These are phyloP conservation scores for Aphelinus certus DNA, from an alignment of 1,140 invertebrate genomes.

Conservation along the genomic window DNA sequence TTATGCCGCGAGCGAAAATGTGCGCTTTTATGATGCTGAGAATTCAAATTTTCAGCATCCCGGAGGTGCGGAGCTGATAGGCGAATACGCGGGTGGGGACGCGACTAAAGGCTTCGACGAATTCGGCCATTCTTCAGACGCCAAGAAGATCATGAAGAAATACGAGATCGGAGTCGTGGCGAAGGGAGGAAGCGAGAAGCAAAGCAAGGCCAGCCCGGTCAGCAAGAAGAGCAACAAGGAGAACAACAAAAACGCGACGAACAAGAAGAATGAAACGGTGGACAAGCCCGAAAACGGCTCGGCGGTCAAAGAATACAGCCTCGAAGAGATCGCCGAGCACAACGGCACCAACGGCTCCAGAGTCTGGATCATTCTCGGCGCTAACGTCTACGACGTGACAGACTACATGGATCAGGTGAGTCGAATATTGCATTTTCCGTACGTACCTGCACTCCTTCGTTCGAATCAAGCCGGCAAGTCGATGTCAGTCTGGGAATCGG, in stretches of 20 bases:
- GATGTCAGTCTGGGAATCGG: no score
- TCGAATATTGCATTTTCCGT: no score
- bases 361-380: conserved; percentile 73
- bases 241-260: no score
- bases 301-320: conserved; percentile 43
- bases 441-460: no score
- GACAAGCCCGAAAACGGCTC: no score
- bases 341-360: conserved; percentile 66
- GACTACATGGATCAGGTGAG: conserved; percentile 67
- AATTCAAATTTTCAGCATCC: conserved; percentile 68
- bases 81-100: conserved; percentile 73
- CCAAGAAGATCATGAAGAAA: conserved; percentile 67
- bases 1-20: no score
- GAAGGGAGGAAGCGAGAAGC: no score
- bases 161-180: conserved; percentile 69
- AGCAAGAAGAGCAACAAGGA: no score
- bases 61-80: conserved; percentile 70
- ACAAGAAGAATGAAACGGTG: no score
- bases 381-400: conserved; percentile 74
- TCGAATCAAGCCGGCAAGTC: no score
- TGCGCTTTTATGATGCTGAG: no score
- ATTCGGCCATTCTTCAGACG: conserved; percentile 73
- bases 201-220: no score
- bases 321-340: conserved; percentile 66
- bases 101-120: conserved; percentile 72